These are phyloP conservation scores for Onychorhynchus coronatus DNA, from an alignment of 2,113 vertebrate genomes.

Conservation along the genomic window DNA sequence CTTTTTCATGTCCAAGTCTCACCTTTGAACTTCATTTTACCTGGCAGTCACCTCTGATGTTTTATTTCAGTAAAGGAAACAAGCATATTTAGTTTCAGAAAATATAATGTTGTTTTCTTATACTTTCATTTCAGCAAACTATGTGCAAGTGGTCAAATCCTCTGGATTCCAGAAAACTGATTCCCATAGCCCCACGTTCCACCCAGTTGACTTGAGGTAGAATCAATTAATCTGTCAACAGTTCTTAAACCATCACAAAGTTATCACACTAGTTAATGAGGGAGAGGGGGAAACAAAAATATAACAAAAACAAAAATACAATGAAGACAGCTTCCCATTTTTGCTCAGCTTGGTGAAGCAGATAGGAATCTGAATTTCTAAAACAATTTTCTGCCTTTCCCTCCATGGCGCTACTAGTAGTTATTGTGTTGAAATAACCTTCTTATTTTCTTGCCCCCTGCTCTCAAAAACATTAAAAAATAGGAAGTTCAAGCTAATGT, in stretches of 20 bases:
- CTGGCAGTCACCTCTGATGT: background rate
- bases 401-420: background rate
- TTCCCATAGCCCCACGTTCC: slow-evolving; percentile 37
- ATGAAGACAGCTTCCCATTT: background rate
- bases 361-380: background rate
- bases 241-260: background rate
- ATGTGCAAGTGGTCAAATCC: background rate
- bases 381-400: background rate
- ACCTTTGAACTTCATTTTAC: slow-evolving; percentile 4
- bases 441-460: background rate
- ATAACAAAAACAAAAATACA: background rate
- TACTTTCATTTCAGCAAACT: background rate
- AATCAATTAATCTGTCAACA: slow-evolving; percentile 66
- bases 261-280: background rate
- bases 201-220: slow-evolving; percentile 42
- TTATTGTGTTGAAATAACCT: accelerated
- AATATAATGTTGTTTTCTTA: background rate
- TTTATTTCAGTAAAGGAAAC: background rate
- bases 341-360: background rate
- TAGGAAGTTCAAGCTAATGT: background rate
- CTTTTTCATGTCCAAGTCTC: background rate
- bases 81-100: slow-evolving; percentile 22
- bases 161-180: slow-evolving; percentile 43
- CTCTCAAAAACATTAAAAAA: background rate
- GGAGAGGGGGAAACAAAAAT: background rate